Base-by-base conservation (phyloP, 2,888 invertebrate genomes). In the Crepidodera aurea region DNA sequence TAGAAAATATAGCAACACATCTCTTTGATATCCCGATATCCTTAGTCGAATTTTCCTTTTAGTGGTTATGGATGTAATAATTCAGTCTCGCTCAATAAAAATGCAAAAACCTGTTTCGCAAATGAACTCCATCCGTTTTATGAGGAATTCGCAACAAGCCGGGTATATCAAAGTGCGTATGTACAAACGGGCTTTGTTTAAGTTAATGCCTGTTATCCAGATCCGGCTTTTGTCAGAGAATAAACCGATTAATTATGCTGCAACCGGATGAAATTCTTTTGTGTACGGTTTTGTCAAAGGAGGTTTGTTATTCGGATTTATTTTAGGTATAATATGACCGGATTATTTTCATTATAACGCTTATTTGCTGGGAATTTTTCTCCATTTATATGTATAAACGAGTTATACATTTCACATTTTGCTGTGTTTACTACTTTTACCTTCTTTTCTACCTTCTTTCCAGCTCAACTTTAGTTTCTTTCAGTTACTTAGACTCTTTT, bases 51-150 rank as follows among this genome's bases (percentile, higher is more conserved):
- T 16, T 40, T 18, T 40, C 40, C 18, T 40, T 40, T 40, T 40
- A 40, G 18, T 10, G 18, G 8, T 16, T 16, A 18, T 40, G 40
- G 40, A 16, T 18, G 46, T 46, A 37, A 56, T 56, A 56, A 62
- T 53, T 48, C 32, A 54, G 39, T 51, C 48, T 54, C 53, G 39
- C 42, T 40, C 37, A 29, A 63, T 63, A 55, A 66, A 60, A 57
- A 58, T 60, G 64, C 37, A 19, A 63, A 61, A 67, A 67, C 67
- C 65, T 54, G 67, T 67, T 65, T 51, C 59, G 60, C 60, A 65
- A 65, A 67, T 63, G 40, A 64, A 65, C 66, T 62, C 65, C 64
- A 62, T 62, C 65, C 60, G 59, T 59, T 68, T 65, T 65, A 66
- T 65, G 66, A 66, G 58, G 60, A 63, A 63, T 65, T 58, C 53